These are phyloP conservation scores for Drosophila ercepeae DNA, from an alignment of 1,140 invertebrate species.

Conservation along the genomic window DNA sequence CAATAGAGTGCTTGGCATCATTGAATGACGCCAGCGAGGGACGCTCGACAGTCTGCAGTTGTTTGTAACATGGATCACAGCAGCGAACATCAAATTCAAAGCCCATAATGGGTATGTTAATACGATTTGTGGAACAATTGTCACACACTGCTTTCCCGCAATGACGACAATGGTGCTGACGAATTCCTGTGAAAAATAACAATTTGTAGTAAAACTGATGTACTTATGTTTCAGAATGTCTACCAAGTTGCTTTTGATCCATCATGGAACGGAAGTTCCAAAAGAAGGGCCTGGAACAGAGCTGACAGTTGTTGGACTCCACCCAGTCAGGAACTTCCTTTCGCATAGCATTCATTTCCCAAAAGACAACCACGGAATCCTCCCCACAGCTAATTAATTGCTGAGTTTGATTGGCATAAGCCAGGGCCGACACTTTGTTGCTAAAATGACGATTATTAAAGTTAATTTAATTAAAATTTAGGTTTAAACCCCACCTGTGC, in stretches of 20 bases:
- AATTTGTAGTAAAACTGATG: not conserved
- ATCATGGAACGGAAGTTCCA: slow-evolving; percentile 99
- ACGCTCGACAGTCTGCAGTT: slow-evolving; percentile 93
- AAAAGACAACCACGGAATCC: slow-evolving; percentile 96
- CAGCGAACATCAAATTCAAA: slow-evolving; percentile 99
- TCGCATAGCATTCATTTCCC: slow-evolving; percentile 95
- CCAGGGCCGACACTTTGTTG: slow-evolving; percentile 92
- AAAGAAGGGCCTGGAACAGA: slow-evolving; percentile 97
- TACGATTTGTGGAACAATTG: slow-evolving; percentile 93
- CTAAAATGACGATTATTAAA: slow-evolving; percentile 24
- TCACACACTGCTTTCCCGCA: slow-evolving; percentile 98
- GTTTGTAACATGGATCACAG: slow-evolving; percentile 95
- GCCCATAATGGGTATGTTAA: slow-evolving; percentile 97
- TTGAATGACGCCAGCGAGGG: slow-evolving; percentile 96
- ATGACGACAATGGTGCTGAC: slow-evolving; percentile 95
- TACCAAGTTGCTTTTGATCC: slow-evolving; percentile 96
- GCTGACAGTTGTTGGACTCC: slow-evolving; percentile 96
- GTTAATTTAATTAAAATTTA: not conserved
- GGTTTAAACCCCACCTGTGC: slow-evolving; percentile 88
- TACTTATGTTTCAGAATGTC: slow-evolving; percentile 59
- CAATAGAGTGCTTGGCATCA: slow-evolving; percentile 96
- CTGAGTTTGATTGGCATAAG: slow-evolving; percentile 91
- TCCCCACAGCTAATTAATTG: slow-evolving; percentile 97
- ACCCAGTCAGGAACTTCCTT: slow-evolving; percentile 97
- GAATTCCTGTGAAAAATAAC: slow-evolving; percentile 83